These are phyloP conservation scores for Lucilia sericata DNA, from an alignment of 1,140 invertebrate species.

Conservation along the genomic window DNA sequence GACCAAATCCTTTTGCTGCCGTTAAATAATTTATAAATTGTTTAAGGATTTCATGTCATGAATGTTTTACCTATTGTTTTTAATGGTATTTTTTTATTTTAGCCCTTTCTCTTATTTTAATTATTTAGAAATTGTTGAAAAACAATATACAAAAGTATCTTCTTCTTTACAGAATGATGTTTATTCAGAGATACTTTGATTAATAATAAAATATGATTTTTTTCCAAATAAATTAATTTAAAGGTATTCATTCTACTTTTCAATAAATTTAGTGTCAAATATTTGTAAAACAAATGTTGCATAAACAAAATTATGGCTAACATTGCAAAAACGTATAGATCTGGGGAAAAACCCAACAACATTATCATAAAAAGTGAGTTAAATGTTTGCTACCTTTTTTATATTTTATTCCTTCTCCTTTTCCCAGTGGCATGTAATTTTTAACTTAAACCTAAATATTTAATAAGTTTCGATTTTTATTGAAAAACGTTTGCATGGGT, in stretches of 20 bases:
- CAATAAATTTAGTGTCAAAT: too few relatives aligned
- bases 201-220: too few relatives aligned
- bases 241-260: too few relatives aligned
- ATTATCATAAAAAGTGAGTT: conserved; percentile 29
- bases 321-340: too few relatives aligned
- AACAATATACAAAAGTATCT: too few relatives aligned
- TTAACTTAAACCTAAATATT: conserved; percentile 37
- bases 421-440: conserved; percentile 38
- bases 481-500: not conserved
- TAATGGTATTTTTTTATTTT: too few relatives aligned
- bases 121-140: conserved; percentile 23
- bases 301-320: too few relatives aligned
- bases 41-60: not conserved
- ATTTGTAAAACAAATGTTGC: too few relatives aligned
- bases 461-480: conserved; percentile 41
- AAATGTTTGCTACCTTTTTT: not conserved
- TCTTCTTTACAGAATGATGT: too few relatives aligned
- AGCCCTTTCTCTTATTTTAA: not conserved
- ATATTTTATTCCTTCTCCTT: not conserved
- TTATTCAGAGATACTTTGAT: too few relatives aligned
- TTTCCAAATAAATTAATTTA: too few relatives aligned
- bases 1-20: conserved; percentile 26
- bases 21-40: conserved; percentile 41
- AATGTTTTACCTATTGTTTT: not conserved
- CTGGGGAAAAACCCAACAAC: not conserved